Conservation (phyloP, 2,888 invertebrate genomes). For the Brachyptera putata region DNA sequence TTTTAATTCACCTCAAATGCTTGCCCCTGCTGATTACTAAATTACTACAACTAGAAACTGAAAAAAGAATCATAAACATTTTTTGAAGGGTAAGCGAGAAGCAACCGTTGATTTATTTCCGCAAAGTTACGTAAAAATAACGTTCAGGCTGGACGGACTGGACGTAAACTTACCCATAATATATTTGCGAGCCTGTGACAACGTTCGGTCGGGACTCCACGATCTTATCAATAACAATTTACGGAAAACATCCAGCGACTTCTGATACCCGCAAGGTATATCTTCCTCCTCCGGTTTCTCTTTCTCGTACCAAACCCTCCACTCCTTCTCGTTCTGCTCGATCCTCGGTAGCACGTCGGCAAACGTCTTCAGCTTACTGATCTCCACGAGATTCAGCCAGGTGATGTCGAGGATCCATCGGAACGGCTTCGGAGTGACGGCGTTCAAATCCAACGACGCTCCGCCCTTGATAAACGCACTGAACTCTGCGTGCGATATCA, state of each 20-base stretch:
- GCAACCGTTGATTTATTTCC: no score
- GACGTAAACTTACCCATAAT: slow-evolving; percentile 73
- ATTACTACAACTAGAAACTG: no score
- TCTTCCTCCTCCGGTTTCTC: slow-evolving; percentile 89
- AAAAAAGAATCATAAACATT: no score
- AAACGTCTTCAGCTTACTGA: slow-evolving; percentile 79
- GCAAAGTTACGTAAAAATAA: no score
- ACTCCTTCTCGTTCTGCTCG: slow-evolving; percentile 78
- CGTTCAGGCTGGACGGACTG: no score
- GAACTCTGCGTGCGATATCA: slow-evolving; percentile 86
- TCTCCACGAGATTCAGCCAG: slow-evolving; percentile 93
- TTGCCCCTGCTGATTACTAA: no score
- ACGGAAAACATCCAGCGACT: slow-evolving; percentile 80
- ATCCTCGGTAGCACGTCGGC: slow-evolving; percentile 77
- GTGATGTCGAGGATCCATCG: slow-evolving; percentile 94
- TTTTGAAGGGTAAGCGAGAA: no score
- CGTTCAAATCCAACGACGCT: slow-evolving; percentile 88
- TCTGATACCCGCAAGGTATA: slow-evolving; percentile 86
- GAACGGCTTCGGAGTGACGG: slow-evolving; percentile 88
- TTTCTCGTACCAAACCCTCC: slow-evolving; percentile 88
- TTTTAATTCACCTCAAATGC: no score
- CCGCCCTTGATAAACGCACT: slow-evolving; percentile 95
- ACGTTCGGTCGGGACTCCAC: slow-evolving; percentile 92
- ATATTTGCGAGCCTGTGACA: slow-evolving; percentile 89
- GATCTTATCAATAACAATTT: slow-evolving; percentile 81